Percentiles rank a stretch among this genome's conserved stretches.
These are phyloP conservation scores for Stenotaenia linearis DNA, from an alignment of 2,888 invertebrate genomes.

Conservation along the genomic window DNA sequence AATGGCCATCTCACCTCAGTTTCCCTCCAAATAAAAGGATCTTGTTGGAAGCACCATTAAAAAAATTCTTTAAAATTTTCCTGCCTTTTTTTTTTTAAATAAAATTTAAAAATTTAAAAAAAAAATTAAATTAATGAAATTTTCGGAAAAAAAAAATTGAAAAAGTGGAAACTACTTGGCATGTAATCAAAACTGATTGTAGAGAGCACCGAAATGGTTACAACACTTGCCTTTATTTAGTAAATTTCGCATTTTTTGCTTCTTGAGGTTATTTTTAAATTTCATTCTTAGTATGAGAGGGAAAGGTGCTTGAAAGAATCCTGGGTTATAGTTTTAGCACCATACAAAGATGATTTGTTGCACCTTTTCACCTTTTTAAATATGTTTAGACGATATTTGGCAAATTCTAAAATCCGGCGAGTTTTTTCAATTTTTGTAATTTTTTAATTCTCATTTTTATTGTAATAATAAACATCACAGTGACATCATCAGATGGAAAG, in stretches of 20 bases:
- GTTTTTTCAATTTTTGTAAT: not conserved
- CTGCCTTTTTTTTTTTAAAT: no score
- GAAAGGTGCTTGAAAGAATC: not conserved
- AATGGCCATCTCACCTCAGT: constrained; percentile 3
- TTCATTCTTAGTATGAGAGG: not conserved
- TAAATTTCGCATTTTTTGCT: not conserved
- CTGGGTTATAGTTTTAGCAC: no score
- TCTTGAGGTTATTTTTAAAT: not conserved
- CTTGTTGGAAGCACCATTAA: constrained; percentile 2
- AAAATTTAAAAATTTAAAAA: no score
- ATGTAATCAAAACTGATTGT: no score
- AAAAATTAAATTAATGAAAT: not conserved
- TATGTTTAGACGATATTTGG: not conserved
- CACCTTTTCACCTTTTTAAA: not conserved
- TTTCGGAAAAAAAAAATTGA: not conserved
- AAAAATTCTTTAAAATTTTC: not conserved
- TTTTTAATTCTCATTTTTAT: not conserved
- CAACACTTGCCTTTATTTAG: not conserved
- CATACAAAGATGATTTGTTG: not conserved
- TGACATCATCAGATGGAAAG: not conserved
- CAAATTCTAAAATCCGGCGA: no score
- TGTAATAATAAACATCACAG: constrained; percentile 9
- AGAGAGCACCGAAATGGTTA: not conserved
- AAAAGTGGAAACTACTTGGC: not conserved
- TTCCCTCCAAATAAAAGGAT: not conserved